phyloP scores from a whole-genome alignment of 2,888 invertebrate species.

The Dascillus cervinus region DNA sequence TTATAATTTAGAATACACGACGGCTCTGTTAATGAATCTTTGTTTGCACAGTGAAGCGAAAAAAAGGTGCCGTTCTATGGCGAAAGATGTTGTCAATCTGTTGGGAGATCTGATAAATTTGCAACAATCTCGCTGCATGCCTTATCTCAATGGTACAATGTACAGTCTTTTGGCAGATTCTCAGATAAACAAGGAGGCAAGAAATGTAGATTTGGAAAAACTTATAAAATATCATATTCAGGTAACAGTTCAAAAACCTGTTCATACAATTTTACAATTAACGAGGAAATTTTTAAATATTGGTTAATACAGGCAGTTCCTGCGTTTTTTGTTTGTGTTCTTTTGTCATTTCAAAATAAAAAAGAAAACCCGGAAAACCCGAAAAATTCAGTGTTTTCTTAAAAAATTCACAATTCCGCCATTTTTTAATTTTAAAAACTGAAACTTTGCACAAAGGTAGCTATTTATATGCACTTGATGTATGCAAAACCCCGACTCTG shows the following conservation, averaged over 20 bases:
- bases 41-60: slow-evolving; percentile 51
- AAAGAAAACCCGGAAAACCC: no score
- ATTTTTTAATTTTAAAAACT: no score
- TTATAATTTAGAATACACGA: slow-evolving; percentile 58
- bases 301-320: no score
- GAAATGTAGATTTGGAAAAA: slow-evolving; percentile 8
- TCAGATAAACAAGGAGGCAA: slow-evolving; percentile 43
- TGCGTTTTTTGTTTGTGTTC: neutral
- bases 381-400: no score
- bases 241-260: no score
- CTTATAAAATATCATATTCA: slow-evolving; percentile 17
- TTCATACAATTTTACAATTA: neutral
- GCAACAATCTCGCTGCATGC: slow-evolving; percentile 28
- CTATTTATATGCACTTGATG: no score
- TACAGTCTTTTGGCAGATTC: slow-evolving; percentile 42
- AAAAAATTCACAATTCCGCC: no score
- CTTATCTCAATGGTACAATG: slow-evolving; percentile 40
- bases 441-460: no score
- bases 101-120: slow-evolving; percentile 26
- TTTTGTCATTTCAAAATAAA: neutral
- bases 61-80: slow-evolving; percentile 19
- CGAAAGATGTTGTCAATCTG: slow-evolving; percentile 24
- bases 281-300: slow-evolving; percentile 1
- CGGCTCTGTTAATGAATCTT: slow-evolving; percentile 61
- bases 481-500: no score